Conservation (phyloP, 2,797 vertebrate genomes). For the Arctocebus calabarensis region DNA sequence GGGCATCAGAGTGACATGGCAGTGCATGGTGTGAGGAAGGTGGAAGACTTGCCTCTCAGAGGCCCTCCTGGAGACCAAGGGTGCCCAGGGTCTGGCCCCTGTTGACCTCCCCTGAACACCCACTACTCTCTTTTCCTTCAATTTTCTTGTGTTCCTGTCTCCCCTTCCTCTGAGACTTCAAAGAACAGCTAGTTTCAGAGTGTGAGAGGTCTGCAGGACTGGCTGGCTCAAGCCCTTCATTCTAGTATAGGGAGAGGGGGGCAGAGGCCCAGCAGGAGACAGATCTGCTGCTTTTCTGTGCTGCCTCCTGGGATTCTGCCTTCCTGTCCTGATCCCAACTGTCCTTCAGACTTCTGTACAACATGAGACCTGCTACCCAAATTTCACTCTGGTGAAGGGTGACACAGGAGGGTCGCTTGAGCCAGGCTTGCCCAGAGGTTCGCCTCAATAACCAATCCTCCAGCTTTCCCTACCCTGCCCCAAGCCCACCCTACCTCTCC, state of each 20-base stretch:
- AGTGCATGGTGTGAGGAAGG: not conserved
- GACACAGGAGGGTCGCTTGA: no score
- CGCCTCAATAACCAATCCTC: not conserved
- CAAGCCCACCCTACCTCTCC: not conserved
- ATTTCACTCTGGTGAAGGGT: not conserved
- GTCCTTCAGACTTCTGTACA: not conserved
- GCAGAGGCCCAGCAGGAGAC: no score
- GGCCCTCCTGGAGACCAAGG: accelerated
- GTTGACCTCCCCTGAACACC: not conserved
- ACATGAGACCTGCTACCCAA: not conserved
- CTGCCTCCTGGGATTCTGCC: not conserved
- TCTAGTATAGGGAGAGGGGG: not conserved
- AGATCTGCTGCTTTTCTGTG: not conserved
- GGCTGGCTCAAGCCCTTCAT: not conserved
- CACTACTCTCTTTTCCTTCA: no score
- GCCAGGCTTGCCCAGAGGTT: not conserved
- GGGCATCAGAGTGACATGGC: no score
- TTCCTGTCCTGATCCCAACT: not conserved
- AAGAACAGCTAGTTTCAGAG: not conserved
- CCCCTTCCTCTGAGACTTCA: not conserved
- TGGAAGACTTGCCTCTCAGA: no score
- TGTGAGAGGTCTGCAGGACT: not conserved
- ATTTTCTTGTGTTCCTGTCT: not conserved
- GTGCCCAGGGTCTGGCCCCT: not conserved
- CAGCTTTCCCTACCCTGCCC: not conserved